A percentile compares a stretch with the other conserved stretches of the same genome.
Evolutionary conservation across 2,888 invertebrate species (phyloP).

Genomic region (Netelia inedita): DNA sequence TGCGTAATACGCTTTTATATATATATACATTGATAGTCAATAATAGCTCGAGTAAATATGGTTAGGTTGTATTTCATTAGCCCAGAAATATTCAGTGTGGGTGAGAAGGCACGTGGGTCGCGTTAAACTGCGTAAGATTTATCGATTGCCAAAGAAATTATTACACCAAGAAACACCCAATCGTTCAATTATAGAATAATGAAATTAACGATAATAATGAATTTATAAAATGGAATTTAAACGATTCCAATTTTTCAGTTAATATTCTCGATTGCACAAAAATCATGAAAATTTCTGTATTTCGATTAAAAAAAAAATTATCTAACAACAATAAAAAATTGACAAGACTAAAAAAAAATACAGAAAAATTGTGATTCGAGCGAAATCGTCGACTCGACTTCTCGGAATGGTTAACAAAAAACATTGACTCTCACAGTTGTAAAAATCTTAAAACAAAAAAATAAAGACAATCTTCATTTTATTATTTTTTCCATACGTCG

Average conservation of each 20-base stretch:
- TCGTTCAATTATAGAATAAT: constrained; percentile 9
- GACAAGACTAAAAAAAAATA: neutral
- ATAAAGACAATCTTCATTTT: neutral
- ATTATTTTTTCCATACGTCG: neutral
- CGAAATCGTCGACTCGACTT: neutral
- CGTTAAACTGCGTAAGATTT: constrained; percentile 9
- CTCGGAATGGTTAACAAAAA: neutral
- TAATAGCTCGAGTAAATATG: constrained; percentile 28
- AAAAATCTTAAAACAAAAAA: neutral
- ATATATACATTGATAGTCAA: neutral
- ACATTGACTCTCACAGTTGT: neutral
- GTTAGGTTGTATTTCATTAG: neutral
- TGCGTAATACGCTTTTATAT: neutral
- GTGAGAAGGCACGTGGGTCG: neutral
- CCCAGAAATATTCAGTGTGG: constrained; percentile 14
- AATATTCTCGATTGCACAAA: neutral
- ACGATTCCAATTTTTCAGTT: neutral
- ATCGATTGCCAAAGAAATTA: neutral
- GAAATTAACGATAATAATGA: neutral
- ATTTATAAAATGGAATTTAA: no score
- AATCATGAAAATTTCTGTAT: neutral
- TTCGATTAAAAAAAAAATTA: neutral
- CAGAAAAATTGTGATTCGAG: neutral
- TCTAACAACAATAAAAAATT: no score
- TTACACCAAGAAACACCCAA: neutral